Conservation (phyloP, 2,888 invertebrate species). For the Tiliacea citrago region DNA sequence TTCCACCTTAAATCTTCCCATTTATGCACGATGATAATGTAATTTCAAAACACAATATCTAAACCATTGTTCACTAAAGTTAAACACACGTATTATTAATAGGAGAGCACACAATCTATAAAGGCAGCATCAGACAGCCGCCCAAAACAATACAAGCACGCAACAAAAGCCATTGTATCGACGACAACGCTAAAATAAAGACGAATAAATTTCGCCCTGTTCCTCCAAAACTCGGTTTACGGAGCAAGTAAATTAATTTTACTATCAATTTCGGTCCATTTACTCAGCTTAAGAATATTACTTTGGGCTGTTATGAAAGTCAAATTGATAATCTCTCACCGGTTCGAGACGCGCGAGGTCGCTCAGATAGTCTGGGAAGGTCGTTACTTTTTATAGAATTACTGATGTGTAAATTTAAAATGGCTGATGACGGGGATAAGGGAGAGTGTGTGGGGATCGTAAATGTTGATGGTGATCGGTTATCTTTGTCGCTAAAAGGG, state of each 20-base stretch:
- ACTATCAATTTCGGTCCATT: conserved; percentile 70
- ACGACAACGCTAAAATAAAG: conserved; percentile 67
- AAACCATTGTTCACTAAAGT: conserved; percentile 45
- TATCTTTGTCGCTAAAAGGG: conserved; percentile 54
- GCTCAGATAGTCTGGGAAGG: conserved; percentile 56
- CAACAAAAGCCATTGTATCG: conserved; percentile 70
- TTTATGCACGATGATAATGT: conserved; percentile 26
- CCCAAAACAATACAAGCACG: conserved; percentile 63
- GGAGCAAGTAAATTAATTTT: conserved; percentile 67
- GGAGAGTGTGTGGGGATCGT: conserved; percentile 39
- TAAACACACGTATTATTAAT: conserved; percentile 58
- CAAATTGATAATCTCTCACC: conserved; percentile 69
- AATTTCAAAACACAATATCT: conserved; percentile 47
- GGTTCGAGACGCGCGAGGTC: conserved; percentile 48
- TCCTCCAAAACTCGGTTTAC: conserved; percentile 60
- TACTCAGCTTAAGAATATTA: conserved; percentile 67
- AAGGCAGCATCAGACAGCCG: conserved; percentile 53
- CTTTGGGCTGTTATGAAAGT: conserved; percentile 69
- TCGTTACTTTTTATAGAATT: conserved; percentile 65
- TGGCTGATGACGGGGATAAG: conserved; percentile 10
- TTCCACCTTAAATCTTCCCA: conserved; percentile 6
- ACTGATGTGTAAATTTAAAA: conserved; percentile 62
- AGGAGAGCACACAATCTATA: conserved; percentile 60
- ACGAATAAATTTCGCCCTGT: conserved; percentile 63
- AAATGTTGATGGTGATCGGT: conserved; percentile 57